Conservation (phyloP, 2,113 vertebrate species). For the Oostethus manadensis region DNA sequence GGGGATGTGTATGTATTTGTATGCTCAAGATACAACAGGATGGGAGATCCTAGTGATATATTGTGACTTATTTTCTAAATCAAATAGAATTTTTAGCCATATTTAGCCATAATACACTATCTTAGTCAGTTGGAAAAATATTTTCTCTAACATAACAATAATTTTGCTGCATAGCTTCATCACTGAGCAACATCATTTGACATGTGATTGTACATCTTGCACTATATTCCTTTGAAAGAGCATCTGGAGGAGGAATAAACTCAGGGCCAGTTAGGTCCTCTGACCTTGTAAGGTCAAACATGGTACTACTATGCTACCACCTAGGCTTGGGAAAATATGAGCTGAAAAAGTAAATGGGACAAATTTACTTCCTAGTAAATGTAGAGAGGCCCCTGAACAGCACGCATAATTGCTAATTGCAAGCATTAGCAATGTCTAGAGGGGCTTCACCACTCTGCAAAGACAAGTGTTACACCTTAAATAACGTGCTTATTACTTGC, state of each 20-base stretch:
- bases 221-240: background rate
- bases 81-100: too few species aligned
- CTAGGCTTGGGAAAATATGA: slow-evolving; percentile 32
- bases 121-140: too few species aligned
- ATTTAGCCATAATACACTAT: too few species aligned
- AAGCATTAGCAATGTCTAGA: slow-evolving; percentile 30
- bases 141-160: too few species aligned
- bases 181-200: background rate
- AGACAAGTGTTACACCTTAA: background rate
- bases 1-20: too few species aligned
- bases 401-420: slow-evolving; percentile 32
- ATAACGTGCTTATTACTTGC: too few species aligned
- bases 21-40: too few species aligned
- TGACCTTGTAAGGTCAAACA: background rate
- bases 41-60: too few species aligned
- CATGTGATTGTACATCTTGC: background rate
- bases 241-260: background rate
- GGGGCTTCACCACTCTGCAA: slow-evolving; percentile 4
- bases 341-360: slow-evolving; percentile 22
- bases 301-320: slow-evolving; percentile 9
- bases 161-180: background rate
- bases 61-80: too few species aligned
- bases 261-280: background rate
- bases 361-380: slow-evolving; percentile 25
- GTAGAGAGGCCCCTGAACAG: slow-evolving; percentile 24